Conservation (phyloP, 2,888 invertebrate species). For the Euclidia mi region DNA sequence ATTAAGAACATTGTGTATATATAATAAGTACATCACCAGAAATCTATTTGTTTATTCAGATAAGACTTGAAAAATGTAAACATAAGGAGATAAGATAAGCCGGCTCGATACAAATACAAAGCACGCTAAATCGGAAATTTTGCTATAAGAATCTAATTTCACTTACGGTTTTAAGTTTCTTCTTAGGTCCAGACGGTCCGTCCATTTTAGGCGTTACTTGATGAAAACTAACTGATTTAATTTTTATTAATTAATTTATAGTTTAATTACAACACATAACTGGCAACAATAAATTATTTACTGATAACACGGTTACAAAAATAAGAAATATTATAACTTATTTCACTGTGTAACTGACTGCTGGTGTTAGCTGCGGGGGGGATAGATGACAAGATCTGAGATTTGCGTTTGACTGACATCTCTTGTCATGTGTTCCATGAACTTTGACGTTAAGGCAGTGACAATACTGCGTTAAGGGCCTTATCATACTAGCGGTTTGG, state of each 20-base stretch:
- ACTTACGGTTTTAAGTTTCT: constrained; percentile 87
- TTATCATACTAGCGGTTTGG: too few relatives aligned
- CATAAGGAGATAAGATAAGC: neutral
- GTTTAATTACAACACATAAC: neutral
- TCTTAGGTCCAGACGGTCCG: constrained; percentile 81
- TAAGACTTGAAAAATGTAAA: too few relatives aligned
- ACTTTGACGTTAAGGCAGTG: too few relatives aligned
- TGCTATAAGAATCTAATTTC: neutral
- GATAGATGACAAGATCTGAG: neutral
- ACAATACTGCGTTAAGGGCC: too few relatives aligned
- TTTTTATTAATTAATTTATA: neutral
- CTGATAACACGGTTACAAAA: neutral
- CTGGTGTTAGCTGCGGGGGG: neutral
- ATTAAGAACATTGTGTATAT: too few relatives aligned
- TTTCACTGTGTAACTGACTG: neutral
- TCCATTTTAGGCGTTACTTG: constrained; percentile 68
- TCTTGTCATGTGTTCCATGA: too few relatives aligned
- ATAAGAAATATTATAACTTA: neutral
- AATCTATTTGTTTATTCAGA: too few relatives aligned
- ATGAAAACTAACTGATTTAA: neutral
- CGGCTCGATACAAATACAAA: neutral
- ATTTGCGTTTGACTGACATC: neutral
- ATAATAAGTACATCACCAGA: too few relatives aligned
- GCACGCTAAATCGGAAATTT: neutral
- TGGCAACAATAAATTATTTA: neutral